Conservation (phyloP, 2,797 vertebrate genomes). For the Pelodytes ibericus region DNA sequence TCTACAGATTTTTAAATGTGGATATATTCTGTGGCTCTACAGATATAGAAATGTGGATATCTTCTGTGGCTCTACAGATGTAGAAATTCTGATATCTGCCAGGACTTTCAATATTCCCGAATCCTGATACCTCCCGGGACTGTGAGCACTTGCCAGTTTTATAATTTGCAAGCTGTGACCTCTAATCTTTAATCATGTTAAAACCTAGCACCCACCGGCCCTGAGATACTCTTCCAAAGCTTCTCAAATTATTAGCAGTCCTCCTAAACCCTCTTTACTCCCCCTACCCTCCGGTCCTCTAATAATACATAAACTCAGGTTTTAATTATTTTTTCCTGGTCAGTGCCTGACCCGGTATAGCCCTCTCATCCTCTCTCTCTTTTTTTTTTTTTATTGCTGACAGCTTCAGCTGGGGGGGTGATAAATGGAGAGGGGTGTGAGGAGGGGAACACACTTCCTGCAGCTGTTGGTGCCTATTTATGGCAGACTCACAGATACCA, state of each 20-base stretch:
- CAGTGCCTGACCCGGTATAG: slow-evolving; percentile 36
- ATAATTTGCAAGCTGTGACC: too few relatives aligned
- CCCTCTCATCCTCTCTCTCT: slow-evolving; percentile 4
- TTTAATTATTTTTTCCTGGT: neutral
- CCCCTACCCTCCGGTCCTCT: too few relatives aligned
- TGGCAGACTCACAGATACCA: slow-evolving; percentile 34
- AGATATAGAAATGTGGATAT: neutral
- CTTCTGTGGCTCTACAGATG: neutral
- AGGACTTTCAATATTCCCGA: neutral
- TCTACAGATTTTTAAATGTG: too few relatives aligned
- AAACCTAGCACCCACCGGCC: too few relatives aligned
- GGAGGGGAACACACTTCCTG: slow-evolving; percentile 37
- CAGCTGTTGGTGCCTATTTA: slow-evolving; percentile 49
- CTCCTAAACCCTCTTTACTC: too few relatives aligned
- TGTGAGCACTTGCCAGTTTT: too few relatives aligned
- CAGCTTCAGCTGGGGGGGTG: slow-evolving; percentile 32
- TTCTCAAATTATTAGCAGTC: too few relatives aligned
- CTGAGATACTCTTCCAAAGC: too few relatives aligned
- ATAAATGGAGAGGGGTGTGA: slow-evolving; percentile 12
- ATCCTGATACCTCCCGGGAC: neutral
- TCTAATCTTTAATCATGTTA: too few relatives aligned
- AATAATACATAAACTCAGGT: neutral
- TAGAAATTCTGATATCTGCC: neutral
- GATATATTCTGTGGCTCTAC: too few relatives aligned
- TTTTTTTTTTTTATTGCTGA: too few relatives aligned